These are phyloP conservation scores for Actinostola sp. DNA, from an alignment of 92 coral and sea anemone genomes.

Conservation along the genomic window DNA sequence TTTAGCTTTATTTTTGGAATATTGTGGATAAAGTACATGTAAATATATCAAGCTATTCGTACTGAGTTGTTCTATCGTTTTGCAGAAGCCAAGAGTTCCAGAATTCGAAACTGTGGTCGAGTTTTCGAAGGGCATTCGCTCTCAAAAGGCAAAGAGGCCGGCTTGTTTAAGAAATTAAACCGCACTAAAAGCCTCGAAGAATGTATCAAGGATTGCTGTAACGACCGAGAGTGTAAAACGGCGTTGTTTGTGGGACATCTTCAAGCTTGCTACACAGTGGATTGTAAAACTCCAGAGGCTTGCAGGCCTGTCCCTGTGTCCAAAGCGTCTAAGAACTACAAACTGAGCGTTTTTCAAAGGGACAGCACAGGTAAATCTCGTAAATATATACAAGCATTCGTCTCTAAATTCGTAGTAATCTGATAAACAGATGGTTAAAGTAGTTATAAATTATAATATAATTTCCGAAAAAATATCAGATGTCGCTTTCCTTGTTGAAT, in stretches of 20 bases:
- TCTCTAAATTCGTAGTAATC: background rate
- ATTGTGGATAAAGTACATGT: too few relatives aligned
- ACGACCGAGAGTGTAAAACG: constrained; percentile 17
- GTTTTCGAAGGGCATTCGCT: constrained; percentile 65
- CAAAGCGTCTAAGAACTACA: constrained; percentile 14
- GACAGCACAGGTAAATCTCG: constrained; percentile 12
- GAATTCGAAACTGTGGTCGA: constrained; percentile 36
- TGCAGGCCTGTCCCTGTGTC: constrained; percentile 61
- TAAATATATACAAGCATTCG: background rate
- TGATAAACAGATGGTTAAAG: background rate
- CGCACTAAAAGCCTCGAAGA: constrained; percentile 41
- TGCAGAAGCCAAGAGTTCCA: constrained; percentile 40
- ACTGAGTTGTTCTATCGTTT: constrained; percentile 8
- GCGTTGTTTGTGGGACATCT: constrained; percentile 42
- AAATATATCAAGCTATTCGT: too few relatives aligned
- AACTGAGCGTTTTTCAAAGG: constrained; percentile 31
- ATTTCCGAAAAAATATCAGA: background rate
- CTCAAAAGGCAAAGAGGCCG: constrained; percentile 80
- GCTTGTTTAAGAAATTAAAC: constrained; percentile 64
- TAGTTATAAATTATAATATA: background rate
- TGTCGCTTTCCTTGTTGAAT: constrained; percentile 5
- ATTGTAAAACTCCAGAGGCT: constrained; percentile 69
- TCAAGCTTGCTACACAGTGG: constrained; percentile 76
- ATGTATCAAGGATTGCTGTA: constrained; percentile 87
- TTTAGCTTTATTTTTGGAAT: background rate